Percentiles rank a stretch among this genome's conserved stretches.
phyloP scores from a whole-genome alignment of 2,888 invertebrate species.

The Galeopsomyia nigrocyanea region DNA sequence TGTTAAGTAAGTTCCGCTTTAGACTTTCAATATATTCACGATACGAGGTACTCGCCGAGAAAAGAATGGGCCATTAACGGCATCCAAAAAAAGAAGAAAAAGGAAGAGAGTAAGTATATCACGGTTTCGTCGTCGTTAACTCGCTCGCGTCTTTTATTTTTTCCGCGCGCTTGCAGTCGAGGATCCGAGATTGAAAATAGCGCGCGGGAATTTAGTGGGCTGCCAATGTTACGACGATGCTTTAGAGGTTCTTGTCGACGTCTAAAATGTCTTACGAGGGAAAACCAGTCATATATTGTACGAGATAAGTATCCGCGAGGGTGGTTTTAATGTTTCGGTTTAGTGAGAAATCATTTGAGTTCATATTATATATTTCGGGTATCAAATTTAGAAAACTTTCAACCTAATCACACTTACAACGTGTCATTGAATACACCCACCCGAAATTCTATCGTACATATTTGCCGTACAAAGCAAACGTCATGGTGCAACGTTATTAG shows the following conservation, averaged over 20 bases:
- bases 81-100: conserved; percentile 2
- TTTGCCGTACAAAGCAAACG: too few relatives aligned
- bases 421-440: background rate
- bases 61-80: conserved; percentile 28
- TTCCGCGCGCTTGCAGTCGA: background rate
- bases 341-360: too few relatives aligned
- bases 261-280: too few relatives aligned
- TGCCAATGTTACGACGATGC: background rate
- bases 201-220: conserved; percentile 6
- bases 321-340: too few relatives aligned
- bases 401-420: background rate
- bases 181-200: conserved; percentile 23
- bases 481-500: too few relatives aligned
- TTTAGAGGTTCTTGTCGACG: background rate
- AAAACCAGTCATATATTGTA: too few relatives aligned
- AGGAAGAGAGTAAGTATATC: conserved; percentile 20
- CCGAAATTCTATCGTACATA: background rate
- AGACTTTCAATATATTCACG: conserved; percentile 42
- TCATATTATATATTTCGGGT: too few relatives aligned
- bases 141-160: conserved; percentile 31
- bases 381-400: too few relatives aligned
- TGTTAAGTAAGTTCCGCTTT: conserved; percentile 35
- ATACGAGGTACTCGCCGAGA: conserved; percentile 30
- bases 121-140: conserved; percentile 21
- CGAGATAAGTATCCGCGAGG: too few relatives aligned